Percentiles rank a stretch among this genome's conserved stretches.
Conservation (phyloP, 2,888 invertebrate species). For the Pseudococcus longispinus region DNA sequence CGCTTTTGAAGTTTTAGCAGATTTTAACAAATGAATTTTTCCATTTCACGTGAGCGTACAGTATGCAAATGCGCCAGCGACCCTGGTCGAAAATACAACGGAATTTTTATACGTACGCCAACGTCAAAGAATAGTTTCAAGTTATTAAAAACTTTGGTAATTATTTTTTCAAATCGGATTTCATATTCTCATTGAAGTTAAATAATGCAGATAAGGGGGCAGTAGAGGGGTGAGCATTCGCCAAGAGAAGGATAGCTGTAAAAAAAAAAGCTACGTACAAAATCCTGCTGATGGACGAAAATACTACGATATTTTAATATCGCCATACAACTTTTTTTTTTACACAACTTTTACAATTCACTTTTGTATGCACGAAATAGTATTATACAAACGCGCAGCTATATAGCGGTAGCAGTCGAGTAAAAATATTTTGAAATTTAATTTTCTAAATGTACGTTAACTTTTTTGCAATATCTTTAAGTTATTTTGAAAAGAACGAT, state of each 20-base stretch:
- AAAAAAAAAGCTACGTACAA: not conserved
- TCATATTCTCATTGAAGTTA: not conserved
- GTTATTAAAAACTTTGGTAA: conserved; percentile 45
- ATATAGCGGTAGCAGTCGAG: not conserved
- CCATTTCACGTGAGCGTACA: not conserved
- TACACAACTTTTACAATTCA: conserved; percentile 36
- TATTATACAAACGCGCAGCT: not conserved
- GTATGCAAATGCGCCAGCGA: not conserved
- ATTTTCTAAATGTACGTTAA: conserved; percentile 51
- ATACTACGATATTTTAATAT: conserved; percentile 30
- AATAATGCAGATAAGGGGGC: not conserved
- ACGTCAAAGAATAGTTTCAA: not conserved
- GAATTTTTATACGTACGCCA: conserved; percentile 13
- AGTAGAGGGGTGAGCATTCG: not conserved
- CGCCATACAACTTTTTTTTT: conserved; percentile 19
- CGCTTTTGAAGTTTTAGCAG: conserved; percentile 39
- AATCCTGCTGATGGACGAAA: not conserved
- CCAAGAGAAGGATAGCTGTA: not conserved
- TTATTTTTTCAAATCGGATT: conserved; percentile 37
- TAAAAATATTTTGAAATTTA: conserved; percentile 46
- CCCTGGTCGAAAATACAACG: not conserved
- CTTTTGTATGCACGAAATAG: not conserved
- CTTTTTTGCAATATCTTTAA: conserved; percentile 42
- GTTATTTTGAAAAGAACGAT: conserved; percentile 47
- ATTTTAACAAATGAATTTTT: conserved; percentile 46